Evolutionary conservation across 2,113 vertebrate species (phyloP).

Genomic region (Nansenia antarctica): DNA sequence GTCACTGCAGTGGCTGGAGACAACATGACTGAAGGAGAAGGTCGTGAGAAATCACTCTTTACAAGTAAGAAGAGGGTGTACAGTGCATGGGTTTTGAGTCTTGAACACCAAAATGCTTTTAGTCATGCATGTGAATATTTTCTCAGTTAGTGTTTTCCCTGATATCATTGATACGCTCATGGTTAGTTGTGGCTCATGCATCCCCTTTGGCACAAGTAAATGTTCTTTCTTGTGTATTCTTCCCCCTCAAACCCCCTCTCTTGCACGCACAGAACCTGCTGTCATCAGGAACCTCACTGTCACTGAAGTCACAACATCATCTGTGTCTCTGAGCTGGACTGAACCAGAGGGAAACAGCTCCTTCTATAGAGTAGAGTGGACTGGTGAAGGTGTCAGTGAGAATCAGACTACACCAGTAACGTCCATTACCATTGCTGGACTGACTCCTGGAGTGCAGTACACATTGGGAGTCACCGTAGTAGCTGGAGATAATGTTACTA

Average conservation of each 20-base stretch:
- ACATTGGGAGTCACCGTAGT: conserved; percentile 1
- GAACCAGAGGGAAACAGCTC: neutral
- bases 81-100: neutral
- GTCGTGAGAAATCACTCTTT: neutral
- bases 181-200: no score
- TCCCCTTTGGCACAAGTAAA: no score
- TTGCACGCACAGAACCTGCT: conserved; percentile 11
- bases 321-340: conserved; percentile 15
- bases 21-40: neutral
- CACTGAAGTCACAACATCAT: conserved; percentile 12
- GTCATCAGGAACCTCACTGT: neutral
- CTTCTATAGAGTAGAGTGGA: neutral
- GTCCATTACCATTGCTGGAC: neutral
- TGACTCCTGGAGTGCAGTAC: neutral
- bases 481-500: neutral
- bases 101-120: no score
- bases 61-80: neutral
- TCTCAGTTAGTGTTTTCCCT: no score
- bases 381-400: neutral
- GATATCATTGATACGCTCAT: no score
- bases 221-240: conserved; percentile 3
- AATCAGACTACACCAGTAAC: no score
- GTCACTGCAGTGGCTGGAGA: neutral
- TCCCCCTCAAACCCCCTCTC: neutral
- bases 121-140: no score